A percentile compares a stretch with the other conserved stretches of the same genome.
Evolutionary conservation across 1,140 invertebrate species (phyloP).

Genomic region (Chlorops oryzae): DNA sequence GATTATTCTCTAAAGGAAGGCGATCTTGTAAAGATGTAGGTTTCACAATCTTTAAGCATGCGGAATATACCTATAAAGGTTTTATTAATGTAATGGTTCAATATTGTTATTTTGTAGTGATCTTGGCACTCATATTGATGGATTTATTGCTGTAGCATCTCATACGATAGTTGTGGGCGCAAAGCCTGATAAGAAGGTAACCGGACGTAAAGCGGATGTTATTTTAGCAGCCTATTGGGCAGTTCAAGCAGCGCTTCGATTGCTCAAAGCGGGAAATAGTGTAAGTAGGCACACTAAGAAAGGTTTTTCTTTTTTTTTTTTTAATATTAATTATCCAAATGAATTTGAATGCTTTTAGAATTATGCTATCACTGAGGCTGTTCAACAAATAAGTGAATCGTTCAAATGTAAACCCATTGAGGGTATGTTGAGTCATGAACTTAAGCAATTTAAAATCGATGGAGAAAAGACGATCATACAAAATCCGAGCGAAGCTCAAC

Average conservation of each 20-base stretch:
- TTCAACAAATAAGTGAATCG: slow-evolving; percentile 86
- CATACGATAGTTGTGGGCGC: slow-evolving; percentile 91
- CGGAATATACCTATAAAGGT: not conserved
- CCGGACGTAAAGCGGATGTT: slow-evolving; percentile 89
- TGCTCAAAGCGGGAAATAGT: slow-evolving; percentile 87
- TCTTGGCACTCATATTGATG: slow-evolving; percentile 96
- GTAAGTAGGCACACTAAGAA: slow-evolving; percentile 49
- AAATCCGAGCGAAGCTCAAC: slow-evolving; percentile 95
- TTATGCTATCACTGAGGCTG: slow-evolving; percentile 84
- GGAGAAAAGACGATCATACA: slow-evolving; percentile 99
- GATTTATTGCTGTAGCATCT: slow-evolving; percentile 96
- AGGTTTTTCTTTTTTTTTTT: not conserved
- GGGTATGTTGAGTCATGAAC: slow-evolving; percentile 96
- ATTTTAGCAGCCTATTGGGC: slow-evolving; percentile 91
- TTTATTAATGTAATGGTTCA: not conserved
- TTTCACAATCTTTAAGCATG: not conserved
- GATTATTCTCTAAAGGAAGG: slow-evolving; percentile 84
- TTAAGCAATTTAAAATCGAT: slow-evolving; percentile 95
- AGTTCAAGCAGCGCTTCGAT: slow-evolving; percentile 86
- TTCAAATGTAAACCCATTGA: slow-evolving; percentile 97
- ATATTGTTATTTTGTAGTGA: slow-evolving; percentile 59
- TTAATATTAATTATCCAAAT: not conserved
- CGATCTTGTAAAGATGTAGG: slow-evolving; percentile 97
- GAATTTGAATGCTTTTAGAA: slow-evolving; percentile 57
- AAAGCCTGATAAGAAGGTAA: slow-evolving; percentile 62